Evolutionary conservation across 2,888 invertebrate species (phyloP), one percentile per base, ranked within the genome.

Genomic region (Cyclophora albipunctata): DNA sequence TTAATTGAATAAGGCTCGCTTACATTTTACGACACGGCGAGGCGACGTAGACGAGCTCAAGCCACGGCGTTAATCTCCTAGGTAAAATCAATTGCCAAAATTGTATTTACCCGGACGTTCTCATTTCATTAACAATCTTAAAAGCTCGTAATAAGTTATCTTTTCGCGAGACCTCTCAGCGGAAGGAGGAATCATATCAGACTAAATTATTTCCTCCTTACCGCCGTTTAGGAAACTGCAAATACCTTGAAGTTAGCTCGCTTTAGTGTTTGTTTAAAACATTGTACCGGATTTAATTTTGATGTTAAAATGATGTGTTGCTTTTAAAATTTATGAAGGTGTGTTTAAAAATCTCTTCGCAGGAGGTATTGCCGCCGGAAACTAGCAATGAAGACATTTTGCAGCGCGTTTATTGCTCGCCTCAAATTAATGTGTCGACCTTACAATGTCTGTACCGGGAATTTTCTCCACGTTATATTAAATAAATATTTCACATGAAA

Each of bases 1-100:
- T 86, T 85, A 87, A 88, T 87, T 82, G 83, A 87, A 87, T 86
- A 84, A 84, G 80, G 79, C 71, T 84, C 83, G 86, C 80, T 84
- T 81, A 86, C 83, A 85, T 84, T 86, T 87, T 80, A 84, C 78
- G 83, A 79, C 77, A 73, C 73, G 73, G 69, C 73, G 73, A 71
- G 68, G 59, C 55, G 57, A 57, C 58, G 52, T 67, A 66, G 67
- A 66, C 68, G 69, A 63, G 69, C 65, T 72, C 77, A 85, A 83
- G 76, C 78, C 81, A 65, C 74, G 73, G 75, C 76, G 81, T 85
- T 86, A 85, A 87, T 85, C 84, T 82, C 67, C 69, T 65, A 67
- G 71, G 75, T 78, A 75, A 83, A 85, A 85, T 85, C 84, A 86
- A 86, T 86, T 83, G 80, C 78, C 81, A 85, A 84, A 84, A 82